Conservation (phyloP, 2,113 vertebrate genomes). For the Psammodynastes pulverulentus region DNA sequence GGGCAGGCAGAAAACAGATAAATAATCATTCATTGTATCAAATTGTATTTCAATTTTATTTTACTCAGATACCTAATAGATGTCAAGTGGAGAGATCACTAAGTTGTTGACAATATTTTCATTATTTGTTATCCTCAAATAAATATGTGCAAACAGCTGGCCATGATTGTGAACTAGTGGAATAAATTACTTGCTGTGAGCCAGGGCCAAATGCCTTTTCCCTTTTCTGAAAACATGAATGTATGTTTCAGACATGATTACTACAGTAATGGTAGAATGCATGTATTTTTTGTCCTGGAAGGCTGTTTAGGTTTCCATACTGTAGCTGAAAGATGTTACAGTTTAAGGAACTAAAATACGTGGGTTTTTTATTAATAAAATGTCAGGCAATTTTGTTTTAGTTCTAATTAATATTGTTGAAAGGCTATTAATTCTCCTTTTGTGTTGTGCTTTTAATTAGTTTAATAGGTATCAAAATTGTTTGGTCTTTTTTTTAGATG, state of each 20-base stretch:
- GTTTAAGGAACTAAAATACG: slow-evolving; percentile 51
- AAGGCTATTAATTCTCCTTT: slow-evolving; percentile 71
- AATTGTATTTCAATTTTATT: neutral
- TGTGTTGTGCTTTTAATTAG: neutral
- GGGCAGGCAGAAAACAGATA: neutral
- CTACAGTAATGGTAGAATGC: slow-evolving; percentile 32
- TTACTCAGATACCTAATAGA: slow-evolving; percentile 4
- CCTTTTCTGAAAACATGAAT: too few relatives aligned
- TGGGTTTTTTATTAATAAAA: slow-evolving; percentile 87
- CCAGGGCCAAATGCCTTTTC: slow-evolving; percentile 15
- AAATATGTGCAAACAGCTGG: neutral
- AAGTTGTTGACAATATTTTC: neutral
- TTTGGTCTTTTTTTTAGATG: neutral
- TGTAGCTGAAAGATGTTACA: slow-evolving; percentile 59
- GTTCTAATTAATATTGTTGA: slow-evolving; percentile 85
- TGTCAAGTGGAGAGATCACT: neutral
- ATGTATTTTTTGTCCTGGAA: slow-evolving; percentile 33
- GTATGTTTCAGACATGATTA: slow-evolving; percentile 24
- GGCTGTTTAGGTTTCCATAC: slow-evolving; percentile 27
- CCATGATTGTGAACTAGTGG: neutral
- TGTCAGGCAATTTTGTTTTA: slow-evolving; percentile 86
- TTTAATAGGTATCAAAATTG: neutral
- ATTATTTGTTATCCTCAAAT: neutral
- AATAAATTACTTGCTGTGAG: neutral
- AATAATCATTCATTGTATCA: neutral